Percentiles rank a stretch among this genome's conserved stretches.
Conservation (phyloP, 2,888 invertebrate genomes). For the Hypercompe scribonia region DNA sequence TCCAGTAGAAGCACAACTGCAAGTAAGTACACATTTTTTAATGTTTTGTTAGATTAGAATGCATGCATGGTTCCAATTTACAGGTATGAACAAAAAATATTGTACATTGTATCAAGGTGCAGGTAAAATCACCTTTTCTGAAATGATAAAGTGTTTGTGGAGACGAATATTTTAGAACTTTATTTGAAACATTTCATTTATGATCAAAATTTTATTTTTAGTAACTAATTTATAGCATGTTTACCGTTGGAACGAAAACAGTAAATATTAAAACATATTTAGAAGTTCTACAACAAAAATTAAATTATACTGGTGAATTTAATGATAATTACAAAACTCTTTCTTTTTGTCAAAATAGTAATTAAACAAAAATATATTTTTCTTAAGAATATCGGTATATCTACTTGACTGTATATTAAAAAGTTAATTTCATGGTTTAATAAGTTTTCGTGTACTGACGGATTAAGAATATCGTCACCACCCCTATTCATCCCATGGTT, state of each 20-base stretch:
- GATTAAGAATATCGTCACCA: too few relatives aligned
- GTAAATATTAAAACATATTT: not conserved
- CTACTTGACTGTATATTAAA: too few relatives aligned
- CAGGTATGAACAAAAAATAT: conserved; percentile 10
- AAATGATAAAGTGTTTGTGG: not conserved
- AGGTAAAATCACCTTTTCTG: conserved; percentile 9
- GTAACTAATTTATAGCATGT: not conserved
- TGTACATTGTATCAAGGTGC: conserved; percentile 9
- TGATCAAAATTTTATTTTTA: not conserved
- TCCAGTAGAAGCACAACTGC: conserved; percentile 57
- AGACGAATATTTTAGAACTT: not conserved
- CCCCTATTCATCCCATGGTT: too few relatives aligned
- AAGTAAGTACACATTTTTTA: conserved; percentile 70
- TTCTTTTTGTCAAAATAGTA: not conserved
- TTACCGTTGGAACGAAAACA: not conserved
- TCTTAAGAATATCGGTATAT: too few relatives aligned
- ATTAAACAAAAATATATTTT: not conserved
- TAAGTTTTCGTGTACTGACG: too few relatives aligned
- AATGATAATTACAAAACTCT: not conserved
- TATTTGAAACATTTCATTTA: not conserved
- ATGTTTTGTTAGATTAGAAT: conserved; percentile 7
- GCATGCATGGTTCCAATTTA: conserved; percentile 10
- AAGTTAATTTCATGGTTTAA: too few relatives aligned
- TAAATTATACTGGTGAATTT: not conserved
- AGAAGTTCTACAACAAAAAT: not conserved